Evolutionary conservation across 2,113 vertebrate genomes (phyloP).

Genomic region (Oceanites oceanicus): DNA sequence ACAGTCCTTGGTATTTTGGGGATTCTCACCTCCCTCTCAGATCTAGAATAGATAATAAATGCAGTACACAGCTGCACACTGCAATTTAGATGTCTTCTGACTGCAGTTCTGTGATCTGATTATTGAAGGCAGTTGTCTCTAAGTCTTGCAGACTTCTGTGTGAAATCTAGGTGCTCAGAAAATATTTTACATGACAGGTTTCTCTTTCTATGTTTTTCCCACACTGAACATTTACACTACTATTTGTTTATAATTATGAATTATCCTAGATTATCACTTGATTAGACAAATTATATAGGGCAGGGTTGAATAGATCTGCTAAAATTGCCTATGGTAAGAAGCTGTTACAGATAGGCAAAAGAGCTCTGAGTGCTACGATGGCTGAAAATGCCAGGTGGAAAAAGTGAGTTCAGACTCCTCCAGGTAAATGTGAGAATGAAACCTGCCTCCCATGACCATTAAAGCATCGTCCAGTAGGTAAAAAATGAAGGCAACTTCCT

Average conservation of each 20-base stretch:
- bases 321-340: not conserved
- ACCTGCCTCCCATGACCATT: not conserved
- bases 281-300: not conserved
- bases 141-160: not conserved
- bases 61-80: slow-evolving; percentile 41
- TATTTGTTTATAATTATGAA: not conserved
- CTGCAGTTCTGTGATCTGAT: slow-evolving; percentile 24
- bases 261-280: not conserved
- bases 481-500: not conserved
- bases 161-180: not conserved
- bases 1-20: slow-evolving; percentile 49
- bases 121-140: not conserved
- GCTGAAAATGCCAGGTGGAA: not conserved
- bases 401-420: not conserved
- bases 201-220: not conserved
- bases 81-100: slow-evolving; percentile 60
- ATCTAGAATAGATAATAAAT: slow-evolving; percentile 65
- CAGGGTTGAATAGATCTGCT: not conserved
- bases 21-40: slow-evolving; percentile 35
- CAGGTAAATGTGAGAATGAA: not conserved
- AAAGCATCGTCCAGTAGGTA: not conserved
- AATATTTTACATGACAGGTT: not conserved
- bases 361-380: not conserved
- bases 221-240: not conserved
- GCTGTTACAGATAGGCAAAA: not conserved